These are phyloP conservation scores for Tyria jacobaeae DNA, from an alignment of 2,888 invertebrate genomes.

Conservation along the genomic window DNA sequence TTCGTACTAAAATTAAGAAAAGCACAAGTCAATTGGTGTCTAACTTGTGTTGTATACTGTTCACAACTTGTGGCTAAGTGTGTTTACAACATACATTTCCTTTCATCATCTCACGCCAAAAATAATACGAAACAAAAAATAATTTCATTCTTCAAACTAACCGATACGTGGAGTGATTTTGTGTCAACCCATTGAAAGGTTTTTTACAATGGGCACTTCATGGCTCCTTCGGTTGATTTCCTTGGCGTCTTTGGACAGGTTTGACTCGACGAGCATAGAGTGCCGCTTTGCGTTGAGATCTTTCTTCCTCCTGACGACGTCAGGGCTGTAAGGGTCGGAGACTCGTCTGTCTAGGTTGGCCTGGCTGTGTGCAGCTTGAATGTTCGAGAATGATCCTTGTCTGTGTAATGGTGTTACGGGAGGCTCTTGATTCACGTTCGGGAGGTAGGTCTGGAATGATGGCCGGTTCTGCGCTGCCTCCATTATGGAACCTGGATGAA, in stretches of 20 bases:
- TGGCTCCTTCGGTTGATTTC: slow-evolving; percentile 78
- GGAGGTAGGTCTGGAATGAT: slow-evolving; percentile 83
- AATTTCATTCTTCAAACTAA: slow-evolving; percentile 37
- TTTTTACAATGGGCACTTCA: slow-evolving; percentile 74
- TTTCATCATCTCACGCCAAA: slow-evolving; percentile 34
- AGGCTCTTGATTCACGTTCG: slow-evolving; percentile 66
- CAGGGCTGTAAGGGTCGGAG: slow-evolving; percentile 78
- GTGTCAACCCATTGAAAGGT: slow-evolving; percentile 81
- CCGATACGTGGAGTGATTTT: slow-evolving; percentile 40
- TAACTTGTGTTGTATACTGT: slow-evolving; percentile 30
- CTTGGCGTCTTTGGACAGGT: slow-evolving; percentile 71
- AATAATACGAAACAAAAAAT: slow-evolving; percentile 39
- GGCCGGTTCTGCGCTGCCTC: slow-evolving; percentile 89
- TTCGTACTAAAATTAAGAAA: slow-evolving; percentile 13
- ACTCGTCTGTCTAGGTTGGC: slow-evolving; percentile 68
- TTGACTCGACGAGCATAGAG: slow-evolving; percentile 80
- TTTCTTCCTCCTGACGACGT: slow-evolving; percentile 76
- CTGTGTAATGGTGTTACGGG: slow-evolving; percentile 64
- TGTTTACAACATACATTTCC: slow-evolving; percentile 31
- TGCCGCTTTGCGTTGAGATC: slow-evolving; percentile 75
- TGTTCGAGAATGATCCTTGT: slow-evolving; percentile 66
- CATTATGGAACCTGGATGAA: slow-evolving; percentile 87
- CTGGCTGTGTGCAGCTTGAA: slow-evolving; percentile 53
- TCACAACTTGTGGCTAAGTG: slow-evolving; percentile 21
- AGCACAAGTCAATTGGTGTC: slow-evolving; percentile 1